Conservation (phyloP, 2,888 invertebrate species). For the Epirrhoe tristata region DNA sequence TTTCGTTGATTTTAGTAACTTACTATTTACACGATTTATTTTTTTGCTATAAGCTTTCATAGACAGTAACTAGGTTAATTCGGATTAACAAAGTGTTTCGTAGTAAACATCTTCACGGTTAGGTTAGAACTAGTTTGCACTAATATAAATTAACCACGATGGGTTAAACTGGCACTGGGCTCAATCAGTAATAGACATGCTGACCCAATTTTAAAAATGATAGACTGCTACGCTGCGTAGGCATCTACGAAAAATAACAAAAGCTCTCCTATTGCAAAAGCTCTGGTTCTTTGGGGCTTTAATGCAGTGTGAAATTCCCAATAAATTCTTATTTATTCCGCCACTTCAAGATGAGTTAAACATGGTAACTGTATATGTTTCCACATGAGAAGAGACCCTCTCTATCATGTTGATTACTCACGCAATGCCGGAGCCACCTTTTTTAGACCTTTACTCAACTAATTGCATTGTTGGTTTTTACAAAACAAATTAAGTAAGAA, state of each 20-base stretch:
- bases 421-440: not conserved
- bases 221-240: not conserved
- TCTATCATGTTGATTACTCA: not conserved
- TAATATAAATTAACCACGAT: slow-evolving; percentile 23
- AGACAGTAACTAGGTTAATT: not conserved
- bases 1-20: not conserved
- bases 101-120: not conserved
- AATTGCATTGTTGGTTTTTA: not conserved
- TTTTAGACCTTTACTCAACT: not conserved
- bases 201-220: slow-evolving; percentile 22
- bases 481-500: no score
- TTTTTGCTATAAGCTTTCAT: not conserved
- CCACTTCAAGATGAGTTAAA: not conserved
- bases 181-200: slow-evolving; percentile 19
- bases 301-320: no score
- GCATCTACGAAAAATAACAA: not conserved
- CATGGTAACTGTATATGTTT: not conserved
- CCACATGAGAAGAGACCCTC: slow-evolving; percentile 1
- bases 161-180: slow-evolving; percentile 4
- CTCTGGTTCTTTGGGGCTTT: no score
- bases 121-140: slow-evolving; percentile 25
- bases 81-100: not conserved
- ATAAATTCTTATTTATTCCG: no score
- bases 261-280: no score
- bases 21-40: not conserved